Percentiles rank a stretch among this genome's conserved stretches.
phyloP scores from a whole-genome alignment of 2,888 invertebrate genomes.

The Ecdyonurus torrentis region DNA sequence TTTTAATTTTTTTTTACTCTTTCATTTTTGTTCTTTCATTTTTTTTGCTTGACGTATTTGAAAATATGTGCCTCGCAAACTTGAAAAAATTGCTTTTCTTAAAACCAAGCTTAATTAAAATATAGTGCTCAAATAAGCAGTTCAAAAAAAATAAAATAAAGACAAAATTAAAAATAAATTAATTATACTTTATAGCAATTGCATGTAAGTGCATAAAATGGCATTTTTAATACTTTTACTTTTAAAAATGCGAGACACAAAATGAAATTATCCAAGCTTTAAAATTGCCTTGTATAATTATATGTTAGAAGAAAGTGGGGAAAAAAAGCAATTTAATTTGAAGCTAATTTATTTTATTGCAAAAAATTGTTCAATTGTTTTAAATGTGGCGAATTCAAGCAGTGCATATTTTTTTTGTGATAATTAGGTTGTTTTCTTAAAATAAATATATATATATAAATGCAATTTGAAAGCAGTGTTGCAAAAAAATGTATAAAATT shows the following conservation, averaged over 20 bases:
- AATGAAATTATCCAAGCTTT: background rate
- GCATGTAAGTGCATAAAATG: background rate
- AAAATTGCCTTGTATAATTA: background rate
- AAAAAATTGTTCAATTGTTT: background rate
- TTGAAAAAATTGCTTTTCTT: background rate
- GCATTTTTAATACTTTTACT: background rate
- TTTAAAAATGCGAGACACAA: background rate
- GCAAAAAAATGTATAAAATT: background rate
- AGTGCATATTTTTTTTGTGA: background rate
- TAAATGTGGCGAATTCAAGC: background rate
- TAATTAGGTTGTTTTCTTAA: background rate
- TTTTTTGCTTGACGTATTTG: background rate
- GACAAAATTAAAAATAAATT: background rate
- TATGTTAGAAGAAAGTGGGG: background rate
- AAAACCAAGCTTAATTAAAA: background rate
- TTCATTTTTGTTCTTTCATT: background rate
- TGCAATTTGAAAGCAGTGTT: background rate
- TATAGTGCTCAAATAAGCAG: background rate
- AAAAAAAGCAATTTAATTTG: slow-evolving; percentile 1
- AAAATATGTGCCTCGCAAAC: background rate
- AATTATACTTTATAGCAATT: background rate
- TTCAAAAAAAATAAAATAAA: background rate
- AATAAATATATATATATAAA: background rate
- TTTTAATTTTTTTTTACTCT: background rate
- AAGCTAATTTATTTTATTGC: background rate